Evolutionary conservation across 2,888 invertebrate species (phyloP), one percentile per base, ranked within the genome.

Genomic region (Epinotia bilunana): DNA sequence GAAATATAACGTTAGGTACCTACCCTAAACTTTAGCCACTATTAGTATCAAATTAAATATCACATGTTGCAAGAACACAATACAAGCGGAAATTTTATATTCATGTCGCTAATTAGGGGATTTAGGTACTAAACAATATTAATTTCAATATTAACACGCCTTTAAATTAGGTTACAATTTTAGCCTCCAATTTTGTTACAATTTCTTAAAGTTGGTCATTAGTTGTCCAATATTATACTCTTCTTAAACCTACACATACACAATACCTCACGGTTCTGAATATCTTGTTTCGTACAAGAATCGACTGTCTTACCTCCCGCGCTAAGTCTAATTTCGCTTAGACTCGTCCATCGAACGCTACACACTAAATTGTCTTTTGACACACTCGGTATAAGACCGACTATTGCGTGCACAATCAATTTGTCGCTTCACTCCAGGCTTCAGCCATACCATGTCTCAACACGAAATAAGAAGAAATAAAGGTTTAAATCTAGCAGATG

Each of bases 61-160:
- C 89, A 89, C 89, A 88, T 86, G 83, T 86, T 79, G 81, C 81
- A 85, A 77, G 72, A 73, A 84, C 78, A 82, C 78, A 80, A 83
- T 81, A 83, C 82, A 83, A 80, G 82, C 77, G 80, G 76, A 72
- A 73, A 72, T 70, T 49, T 61, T 4, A 9, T 53, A 61, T 61
- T 18, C 60, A 70, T 61, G 20, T 28, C 12, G n/a, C 58, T 58
- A 61, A 46, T 20, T 49, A 49, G 57, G 16, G 46, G 46, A 61
- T 49, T 49, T 20, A 9, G 20, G 9, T 58, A 20, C 61, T 43
- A 70, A 23, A 49, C 23, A 65, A 23, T 46, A 61, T 68, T 57
- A n/a, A 70, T 61, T 49, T 49, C 18, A 58, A 68, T 68, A 57
- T 43, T 58, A 20, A n/a, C 43, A 20, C 55, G 57, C 57, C 43